Conservation (phyloP, 2,888 invertebrate genomes). For the Ophraella communa region DNA sequence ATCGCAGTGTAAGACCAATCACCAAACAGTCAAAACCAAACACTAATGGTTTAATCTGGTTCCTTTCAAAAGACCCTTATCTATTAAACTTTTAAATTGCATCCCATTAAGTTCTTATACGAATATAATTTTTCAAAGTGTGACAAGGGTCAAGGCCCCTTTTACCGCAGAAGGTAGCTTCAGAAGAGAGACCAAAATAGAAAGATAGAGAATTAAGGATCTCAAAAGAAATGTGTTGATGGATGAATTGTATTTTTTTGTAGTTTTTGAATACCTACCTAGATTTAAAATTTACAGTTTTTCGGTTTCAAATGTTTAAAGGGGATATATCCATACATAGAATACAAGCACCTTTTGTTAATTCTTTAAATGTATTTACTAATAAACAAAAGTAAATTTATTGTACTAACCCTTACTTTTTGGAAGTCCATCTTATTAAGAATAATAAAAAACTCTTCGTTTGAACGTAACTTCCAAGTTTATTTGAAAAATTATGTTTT, state of each 20-base stretch:
- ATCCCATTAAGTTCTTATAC: conserved; percentile 22
- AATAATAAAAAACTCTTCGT: too few species aligned
- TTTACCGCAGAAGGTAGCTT: conserved; percentile 31
- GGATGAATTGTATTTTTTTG: conserved; percentile 10
- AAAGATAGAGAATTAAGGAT: not conserved
- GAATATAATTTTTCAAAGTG: conserved; percentile 31
- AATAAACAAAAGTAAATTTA: too few species aligned
- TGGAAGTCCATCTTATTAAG: too few species aligned
- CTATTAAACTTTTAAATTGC: conserved; percentile 22
- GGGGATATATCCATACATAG: not conserved
- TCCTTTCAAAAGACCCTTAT: conserved; percentile 11
- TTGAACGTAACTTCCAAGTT: too few species aligned
- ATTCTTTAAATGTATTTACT: too few species aligned
- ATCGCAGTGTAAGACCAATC: not conserved
- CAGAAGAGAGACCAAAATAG: not conserved
- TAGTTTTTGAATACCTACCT: not conserved
- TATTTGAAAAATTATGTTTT: too few species aligned
- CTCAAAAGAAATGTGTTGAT: conserved; percentile 8
- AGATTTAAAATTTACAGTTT: conserved; percentile 10
- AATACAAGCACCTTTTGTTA: too few species aligned
- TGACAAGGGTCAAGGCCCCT: conserved; percentile 37
- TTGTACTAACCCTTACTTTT: too few species aligned
- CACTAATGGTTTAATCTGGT: conserved; percentile 2
- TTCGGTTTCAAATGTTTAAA: not conserved
- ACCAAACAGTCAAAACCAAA: not conserved